Conservation (phyloP, 2,888 invertebrate genomes). For the Leptopilina myrica region DNA sequence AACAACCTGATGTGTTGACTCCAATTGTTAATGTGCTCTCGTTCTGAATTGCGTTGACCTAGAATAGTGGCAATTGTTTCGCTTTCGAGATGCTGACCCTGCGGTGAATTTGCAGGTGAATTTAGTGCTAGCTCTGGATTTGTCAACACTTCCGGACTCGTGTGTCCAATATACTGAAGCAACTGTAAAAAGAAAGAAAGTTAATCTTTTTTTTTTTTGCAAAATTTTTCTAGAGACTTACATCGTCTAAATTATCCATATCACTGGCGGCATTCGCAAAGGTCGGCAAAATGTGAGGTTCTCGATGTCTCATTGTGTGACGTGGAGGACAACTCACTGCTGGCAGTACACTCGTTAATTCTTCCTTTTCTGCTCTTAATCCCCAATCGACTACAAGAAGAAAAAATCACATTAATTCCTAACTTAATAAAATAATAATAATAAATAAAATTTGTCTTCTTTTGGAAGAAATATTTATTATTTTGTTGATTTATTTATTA, state of each 20-base stretch:
- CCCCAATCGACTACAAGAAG: conserved; percentile 61
- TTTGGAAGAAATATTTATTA: not conserved
- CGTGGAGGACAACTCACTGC: conserved; percentile 80
- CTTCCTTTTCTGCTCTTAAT: conserved; percentile 62
- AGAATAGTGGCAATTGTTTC: conserved; percentile 91
- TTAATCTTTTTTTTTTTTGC: not conserved
- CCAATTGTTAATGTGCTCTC: conserved; percentile 81
- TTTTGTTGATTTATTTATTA: too few relatives aligned
- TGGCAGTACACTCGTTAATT: conserved; percentile 66
- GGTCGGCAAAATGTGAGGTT: conserved; percentile 87
- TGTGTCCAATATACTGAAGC: conserved; percentile 92
- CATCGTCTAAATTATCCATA: conserved; percentile 95
- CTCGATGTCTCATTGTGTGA: conserved; percentile 84
- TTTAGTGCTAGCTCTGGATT: conserved; percentile 81
- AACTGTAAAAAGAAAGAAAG: conserved; percentile 79
- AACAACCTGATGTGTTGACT: conserved; percentile 69
- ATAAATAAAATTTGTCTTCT: not conserved
- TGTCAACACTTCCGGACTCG: conserved; percentile 86
- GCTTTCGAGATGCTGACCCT: conserved; percentile 87
- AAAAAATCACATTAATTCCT: conserved; percentile 8
- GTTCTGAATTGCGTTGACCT: conserved; percentile 90
- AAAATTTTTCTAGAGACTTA: conserved; percentile 77
- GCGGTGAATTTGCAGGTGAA: conserved; percentile 86
- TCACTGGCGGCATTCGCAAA: conserved; percentile 90
- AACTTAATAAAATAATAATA: too few relatives aligned